These are phyloP conservation scores for Cosmopolites sordidus DNA, from an alignment of 2,888 invertebrate species.

Conservation along the genomic window DNA sequence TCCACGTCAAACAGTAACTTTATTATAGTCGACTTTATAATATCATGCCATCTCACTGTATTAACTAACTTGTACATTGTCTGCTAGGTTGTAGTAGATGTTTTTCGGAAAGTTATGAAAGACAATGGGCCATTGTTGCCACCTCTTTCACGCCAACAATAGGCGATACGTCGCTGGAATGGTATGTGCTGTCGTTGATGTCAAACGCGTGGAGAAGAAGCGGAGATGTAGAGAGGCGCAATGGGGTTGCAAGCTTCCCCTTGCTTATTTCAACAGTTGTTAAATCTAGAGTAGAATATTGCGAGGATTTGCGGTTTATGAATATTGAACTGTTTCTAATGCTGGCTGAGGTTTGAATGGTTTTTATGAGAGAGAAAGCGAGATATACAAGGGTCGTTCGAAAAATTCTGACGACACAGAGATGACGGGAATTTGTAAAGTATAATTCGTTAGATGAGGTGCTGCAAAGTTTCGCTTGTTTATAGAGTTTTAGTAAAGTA, in stretches of 20 bases:
- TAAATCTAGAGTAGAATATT: too few relatives aligned
- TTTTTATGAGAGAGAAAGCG: too few relatives aligned
- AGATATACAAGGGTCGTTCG: too few relatives aligned
- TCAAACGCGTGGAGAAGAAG: neutral
- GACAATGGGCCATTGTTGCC: slow-evolving; percentile 25
- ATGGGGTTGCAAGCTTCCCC: too few relatives aligned
- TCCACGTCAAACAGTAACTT: neutral
- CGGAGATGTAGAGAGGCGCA: neutral
- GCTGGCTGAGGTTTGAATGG: too few relatives aligned
- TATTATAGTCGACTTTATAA: slow-evolving; percentile 1
- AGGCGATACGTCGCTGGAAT: slow-evolving; percentile 15
- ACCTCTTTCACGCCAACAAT: slow-evolving; percentile 23
- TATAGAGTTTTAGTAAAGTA: too few relatives aligned
- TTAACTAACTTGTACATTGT: slow-evolving; percentile 9
- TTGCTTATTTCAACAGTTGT: slow-evolving; percentile 1
- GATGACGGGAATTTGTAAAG: too few relatives aligned
- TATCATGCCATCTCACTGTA: neutral
- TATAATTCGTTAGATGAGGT: too few relatives aligned
- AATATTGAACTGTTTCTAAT: too few relatives aligned
- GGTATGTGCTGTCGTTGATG: neutral
- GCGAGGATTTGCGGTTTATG: too few relatives aligned
- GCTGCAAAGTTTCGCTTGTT: too few relatives aligned
- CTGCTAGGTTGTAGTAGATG: slow-evolving; percentile 15
- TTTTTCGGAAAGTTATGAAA: slow-evolving; percentile 16
- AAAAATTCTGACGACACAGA: too few relatives aligned